Evolutionary conservation across 2,113 vertebrate genomes (phyloP), one percentile per base, ranked within the genome.

Genomic region (Acrocephalus kingi): DNA sequence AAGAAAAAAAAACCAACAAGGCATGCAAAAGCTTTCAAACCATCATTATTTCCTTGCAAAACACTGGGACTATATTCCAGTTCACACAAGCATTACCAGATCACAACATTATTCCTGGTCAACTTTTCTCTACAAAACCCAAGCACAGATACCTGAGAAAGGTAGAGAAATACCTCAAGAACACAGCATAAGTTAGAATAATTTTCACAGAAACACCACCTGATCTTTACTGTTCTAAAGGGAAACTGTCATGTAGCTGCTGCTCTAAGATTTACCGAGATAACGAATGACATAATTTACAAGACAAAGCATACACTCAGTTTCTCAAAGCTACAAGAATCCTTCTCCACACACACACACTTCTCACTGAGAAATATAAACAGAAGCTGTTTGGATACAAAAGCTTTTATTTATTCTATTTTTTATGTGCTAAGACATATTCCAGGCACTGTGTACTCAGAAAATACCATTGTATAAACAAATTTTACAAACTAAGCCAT

Each of bases 381-480:
- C 81, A 96, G 81, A 84, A 91, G 54, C 71, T 90, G 35, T 85
- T 80, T 83, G 37, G 84, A 90, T 77, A 83, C 10, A 83, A 93
- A 64, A 87, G 35, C 78, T 59, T 76, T 62, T 77, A 87, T 94
- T 95, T 97, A 83, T 95, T 93, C 59, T 83, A 86, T 94, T 93
- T 87, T 91, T 95, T 79, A 93, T 90, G 72, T n/a, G 19, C 75
- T 88, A 91, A 94, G 91, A 96, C 91, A 92, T 75, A 91, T 67
- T 91, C 91, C 91, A 94, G 90, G 82, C 90, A 85, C 84, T 19
- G 31, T 9, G 63, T 10, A 76, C 82, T 85, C 62, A 91, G 67
- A 93, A 96, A 94, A 93, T 71, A 80, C 30, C 78, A 66, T 8
- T 71, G 67, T 43, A 95, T 85, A 93, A 93, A 91, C 39, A 94